Evolutionary conservation across 2,113 vertebrate genomes (phyloP).

Genomic region (Jaculus jaculus): DNA sequence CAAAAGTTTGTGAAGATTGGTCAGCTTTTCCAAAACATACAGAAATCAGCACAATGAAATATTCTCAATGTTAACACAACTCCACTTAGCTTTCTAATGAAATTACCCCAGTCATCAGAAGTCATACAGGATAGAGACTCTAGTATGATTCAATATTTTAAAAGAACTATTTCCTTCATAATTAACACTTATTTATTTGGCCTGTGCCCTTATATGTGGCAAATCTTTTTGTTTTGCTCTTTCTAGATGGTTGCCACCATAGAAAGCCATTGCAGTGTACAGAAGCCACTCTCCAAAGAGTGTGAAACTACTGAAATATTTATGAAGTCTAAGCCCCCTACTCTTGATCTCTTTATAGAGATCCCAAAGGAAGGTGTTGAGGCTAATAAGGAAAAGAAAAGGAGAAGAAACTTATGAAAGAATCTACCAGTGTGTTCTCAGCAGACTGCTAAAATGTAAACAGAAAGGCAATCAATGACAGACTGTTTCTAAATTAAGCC

Average conservation of each 20-base stretch:
- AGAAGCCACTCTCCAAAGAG: constrained; percentile 80
- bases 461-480: constrained; percentile 81
- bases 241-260: constrained; percentile 76
- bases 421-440: constrained; percentile 65
- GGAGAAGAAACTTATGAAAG: constrained; percentile 62
- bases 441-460: constrained; percentile 79
- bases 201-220: constrained; percentile 61
- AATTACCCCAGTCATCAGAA: constrained; percentile 64
- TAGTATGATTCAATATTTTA: constrained; percentile 9
- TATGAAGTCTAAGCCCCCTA: constrained; percentile 83
- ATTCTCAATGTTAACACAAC: constrained; percentile 71
- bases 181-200: constrained; percentile 70
- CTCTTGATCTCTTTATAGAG: constrained; percentile 84
- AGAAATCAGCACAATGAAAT: constrained; percentile 55
- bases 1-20: not conserved
- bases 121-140: not conserved
- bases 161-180: constrained; percentile 48
- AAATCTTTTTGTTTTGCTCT: constrained; percentile 77
- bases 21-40: constrained; percentile 65
- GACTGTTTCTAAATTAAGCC: constrained; percentile 78
- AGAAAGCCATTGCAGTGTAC: constrained; percentile 82
- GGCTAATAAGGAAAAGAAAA: constrained; percentile 72
- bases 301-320: constrained; percentile 82
- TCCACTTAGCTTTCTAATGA: constrained; percentile 67
- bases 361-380: constrained; percentile 81